phyloP scores from a whole-genome alignment of 2,113 vertebrate genomes.

The Thamnophis sirtalis region DNA sequence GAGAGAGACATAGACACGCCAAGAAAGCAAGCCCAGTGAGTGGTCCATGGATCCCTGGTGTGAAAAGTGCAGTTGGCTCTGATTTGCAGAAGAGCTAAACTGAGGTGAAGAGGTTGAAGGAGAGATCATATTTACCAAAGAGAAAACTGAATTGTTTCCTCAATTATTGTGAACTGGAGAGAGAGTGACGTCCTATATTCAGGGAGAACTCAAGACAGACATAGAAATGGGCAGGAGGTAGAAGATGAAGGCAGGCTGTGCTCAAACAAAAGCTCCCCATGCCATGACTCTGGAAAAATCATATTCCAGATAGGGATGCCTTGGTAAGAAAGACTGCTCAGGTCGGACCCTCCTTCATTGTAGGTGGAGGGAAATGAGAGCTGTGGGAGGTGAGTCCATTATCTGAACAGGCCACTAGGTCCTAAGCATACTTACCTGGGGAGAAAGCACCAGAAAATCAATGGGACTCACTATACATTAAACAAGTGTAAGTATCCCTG shows the following conservation, averaged over 20 bases:
- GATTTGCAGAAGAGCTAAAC: neutral
- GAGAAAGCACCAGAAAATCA: neutral
- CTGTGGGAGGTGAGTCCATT: neutral
- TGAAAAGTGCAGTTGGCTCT: neutral
- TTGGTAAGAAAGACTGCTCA: neutral
- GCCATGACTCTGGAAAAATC: neutral
- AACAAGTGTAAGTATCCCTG: neutral
- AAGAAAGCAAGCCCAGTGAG: neutral
- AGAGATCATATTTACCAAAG: neutral
- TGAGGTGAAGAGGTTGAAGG: neutral
- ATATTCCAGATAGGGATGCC: neutral
- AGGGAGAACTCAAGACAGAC: neutral
- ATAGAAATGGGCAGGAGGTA: neutral
- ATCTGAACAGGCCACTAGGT: neutral
- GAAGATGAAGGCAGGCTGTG: neutral
- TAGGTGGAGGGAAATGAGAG: neutral
- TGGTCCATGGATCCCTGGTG: neutral
- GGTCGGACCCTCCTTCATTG: neutral
- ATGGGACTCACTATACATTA: neutral
- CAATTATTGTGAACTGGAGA: neutral
- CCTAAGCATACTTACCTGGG: neutral
- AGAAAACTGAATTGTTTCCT: neutral
- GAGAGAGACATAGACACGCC: neutral
- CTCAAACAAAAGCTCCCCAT: neutral
- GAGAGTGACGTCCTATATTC: neutral